Conservation (phyloP, 2,888 invertebrate genomes). For the Alviniconcha strummeri region DNA sequence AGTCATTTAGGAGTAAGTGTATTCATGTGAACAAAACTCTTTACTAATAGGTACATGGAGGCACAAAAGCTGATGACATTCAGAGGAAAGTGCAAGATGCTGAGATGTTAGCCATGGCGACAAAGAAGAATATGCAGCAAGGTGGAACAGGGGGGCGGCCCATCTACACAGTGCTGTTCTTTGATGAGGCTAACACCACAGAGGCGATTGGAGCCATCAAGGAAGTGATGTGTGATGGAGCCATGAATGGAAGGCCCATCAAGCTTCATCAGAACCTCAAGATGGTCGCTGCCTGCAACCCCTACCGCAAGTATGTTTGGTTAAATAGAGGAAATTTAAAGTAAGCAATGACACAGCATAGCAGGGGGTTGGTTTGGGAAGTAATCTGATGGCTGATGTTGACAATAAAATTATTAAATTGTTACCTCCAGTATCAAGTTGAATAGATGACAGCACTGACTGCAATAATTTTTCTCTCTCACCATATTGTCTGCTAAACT, state of each 20-base stretch:
- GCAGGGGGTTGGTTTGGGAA: too few relatives aligned
- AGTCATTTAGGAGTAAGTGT: too few relatives aligned
- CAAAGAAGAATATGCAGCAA: neutral
- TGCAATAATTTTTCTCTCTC: too few relatives aligned
- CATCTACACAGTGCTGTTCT: slow-evolving; percentile 66
- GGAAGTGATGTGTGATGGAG: slow-evolving; percentile 70
- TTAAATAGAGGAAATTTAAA: too few relatives aligned
- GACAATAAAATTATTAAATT: too few relatives aligned
- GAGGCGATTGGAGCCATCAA: slow-evolving; percentile 69
- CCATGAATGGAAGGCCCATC: slow-evolving; percentile 59
- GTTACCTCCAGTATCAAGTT: too few relatives aligned
- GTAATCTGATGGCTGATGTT: too few relatives aligned
- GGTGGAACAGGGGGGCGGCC: neutral
- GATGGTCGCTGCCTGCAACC: slow-evolving; percentile 71
- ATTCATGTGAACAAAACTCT: too few relatives aligned
- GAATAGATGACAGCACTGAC: too few relatives aligned
- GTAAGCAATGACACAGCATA: too few relatives aligned
- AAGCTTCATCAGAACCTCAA: slow-evolving; percentile 54
- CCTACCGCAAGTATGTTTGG: slow-evolving; percentile 64
- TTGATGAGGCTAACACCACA: slow-evolving; percentile 72
- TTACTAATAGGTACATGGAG: slow-evolving; percentile 63
- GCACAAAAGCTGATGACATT: slow-evolving; percentile 65
- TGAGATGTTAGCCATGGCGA: neutral
- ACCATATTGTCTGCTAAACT: too few relatives aligned
- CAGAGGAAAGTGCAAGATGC: slow-evolving; percentile 59